Base-by-base conservation (phyloP, 1,140 invertebrate genomes). In the Tetramorium parvispinum region DNA sequence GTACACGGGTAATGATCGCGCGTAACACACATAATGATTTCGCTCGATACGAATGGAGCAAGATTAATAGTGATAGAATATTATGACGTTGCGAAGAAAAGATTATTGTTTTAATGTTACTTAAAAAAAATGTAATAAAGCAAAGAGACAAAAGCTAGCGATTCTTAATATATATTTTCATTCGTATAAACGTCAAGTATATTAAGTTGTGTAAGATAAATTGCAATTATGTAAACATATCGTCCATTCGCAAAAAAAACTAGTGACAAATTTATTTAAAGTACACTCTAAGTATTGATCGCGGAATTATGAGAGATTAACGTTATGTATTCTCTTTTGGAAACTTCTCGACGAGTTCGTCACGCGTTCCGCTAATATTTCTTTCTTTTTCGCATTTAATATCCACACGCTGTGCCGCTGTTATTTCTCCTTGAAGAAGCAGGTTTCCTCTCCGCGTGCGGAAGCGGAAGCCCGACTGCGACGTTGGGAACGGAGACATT, bases 1-100 rank as follows among this genome's bases (percentile, higher is more conserved):
- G 18, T 70, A 55, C 68, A 82, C 32, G 46, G 76, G 66, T 78
- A 88, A 89, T 88, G 85, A 89, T 88, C 51, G 76, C 73, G 49
- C 24, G 16, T 40, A 24, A 75, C 66, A 46, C 46, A 8, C 46
- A 8, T 71, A 65, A 73, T 70, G 27, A 73, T 78, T 46, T n/a
- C 10, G 21, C n/a, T 6, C 40, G 68, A 59, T 59, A 8, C 40
- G 40, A 59, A 49, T 59, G 6, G 51, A n/a, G 5, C 65, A 21
- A 57, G 40, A 73, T 73, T 46, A 3, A 43, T 18, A 21, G 6
- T n/a, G 21, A 3, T 40, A 13, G 37, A 81, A 43, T 49, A 32
- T 65, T 10, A 16, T 32, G 21, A 24, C 11, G 16, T 24, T 16
- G 37, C 18, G 3, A 10, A 3, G 24, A 61, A 46, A 11, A 32